Percentiles rank a stretch among this genome's conserved stretches.
These are phyloP conservation scores for Arge pagana DNA, from an alignment of 2,888 invertebrate species.

Conservation along the genomic window DNA sequence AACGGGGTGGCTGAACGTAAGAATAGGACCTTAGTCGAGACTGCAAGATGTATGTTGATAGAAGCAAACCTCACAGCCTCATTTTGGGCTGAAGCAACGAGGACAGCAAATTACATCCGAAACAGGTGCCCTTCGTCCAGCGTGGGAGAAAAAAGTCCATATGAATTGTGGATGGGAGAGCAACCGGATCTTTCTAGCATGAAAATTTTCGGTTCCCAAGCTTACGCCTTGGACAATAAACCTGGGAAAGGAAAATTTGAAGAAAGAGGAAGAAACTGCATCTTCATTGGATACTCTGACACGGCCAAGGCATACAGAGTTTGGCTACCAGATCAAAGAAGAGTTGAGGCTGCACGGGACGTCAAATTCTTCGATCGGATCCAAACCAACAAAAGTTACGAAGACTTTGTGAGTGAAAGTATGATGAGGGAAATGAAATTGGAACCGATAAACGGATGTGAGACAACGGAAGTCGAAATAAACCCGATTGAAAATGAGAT, in stretches of 20 bases:
- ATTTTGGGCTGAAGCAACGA: slow-evolving; percentile 1
- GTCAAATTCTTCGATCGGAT: not conserved
- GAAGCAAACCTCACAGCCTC: not conserved
- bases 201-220: not conserved
- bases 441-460: no score
- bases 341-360: not conserved
- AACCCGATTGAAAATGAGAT: no score
- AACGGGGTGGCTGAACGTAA: slow-evolving; percentile 3
- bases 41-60: slow-evolving; percentile 3
- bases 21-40: slow-evolving; percentile 1
- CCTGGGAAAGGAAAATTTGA: not conserved
- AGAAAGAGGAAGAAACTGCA: not conserved
- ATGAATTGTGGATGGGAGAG: not conserved
- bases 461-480: no score
- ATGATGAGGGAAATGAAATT: no score
- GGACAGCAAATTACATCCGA: not conserved
- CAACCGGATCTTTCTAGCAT: not conserved
- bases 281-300: not conserved
- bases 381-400: no score
- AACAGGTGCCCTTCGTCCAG: not conserved
- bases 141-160: not conserved
- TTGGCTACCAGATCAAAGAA: not conserved
- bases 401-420: no score
- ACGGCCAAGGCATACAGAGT: not conserved
- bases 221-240: not conserved